Evolutionary conservation across 2,113 vertebrate genomes (phyloP).

Genomic region (Diadophis punctatus): DNA sequence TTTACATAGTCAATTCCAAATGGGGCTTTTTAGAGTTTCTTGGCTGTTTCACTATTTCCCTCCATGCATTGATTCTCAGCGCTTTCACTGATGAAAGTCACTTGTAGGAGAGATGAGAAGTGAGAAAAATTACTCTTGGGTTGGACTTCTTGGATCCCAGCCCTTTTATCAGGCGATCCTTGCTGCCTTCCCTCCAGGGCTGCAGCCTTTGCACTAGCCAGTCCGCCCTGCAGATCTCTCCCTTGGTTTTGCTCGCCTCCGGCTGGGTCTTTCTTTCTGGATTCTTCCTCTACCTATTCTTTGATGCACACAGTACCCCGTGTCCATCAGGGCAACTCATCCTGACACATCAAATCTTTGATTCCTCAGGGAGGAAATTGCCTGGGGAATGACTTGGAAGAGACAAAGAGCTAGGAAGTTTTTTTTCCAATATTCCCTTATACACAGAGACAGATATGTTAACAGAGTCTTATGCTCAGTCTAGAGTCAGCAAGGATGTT

Average conservation of each 20-base stretch:
- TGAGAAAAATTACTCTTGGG: background rate
- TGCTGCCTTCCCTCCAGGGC: background rate
- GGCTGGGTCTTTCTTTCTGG: background rate
- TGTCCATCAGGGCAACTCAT: background rate
- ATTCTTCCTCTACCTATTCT: background rate
- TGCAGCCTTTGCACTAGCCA: background rate
- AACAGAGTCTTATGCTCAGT: background rate
- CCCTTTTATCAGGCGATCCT: background rate
- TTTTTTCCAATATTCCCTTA: background rate
- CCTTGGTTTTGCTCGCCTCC: background rate
- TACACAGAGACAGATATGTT: background rate
- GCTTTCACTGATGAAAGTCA: background rate
- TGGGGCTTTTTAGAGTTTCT: background rate
- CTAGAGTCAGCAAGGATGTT: background rate
- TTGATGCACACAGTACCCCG: background rate
- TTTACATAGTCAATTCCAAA: background rate
- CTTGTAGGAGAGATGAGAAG: background rate
- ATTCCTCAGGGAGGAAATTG: background rate
- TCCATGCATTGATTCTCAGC: background rate
- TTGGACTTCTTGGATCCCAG: background rate
- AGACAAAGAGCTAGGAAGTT: background rate
- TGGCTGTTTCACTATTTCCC: background rate
- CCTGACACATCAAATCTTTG: background rate
- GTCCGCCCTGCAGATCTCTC: background rate
- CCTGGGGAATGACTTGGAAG: background rate